A percentile compares a stretch with the other conserved stretches of the same genome.
Evolutionary conservation across 2,113 vertebrate species (phyloP).

Genomic region (Nycticryphes semicollaris): DNA sequence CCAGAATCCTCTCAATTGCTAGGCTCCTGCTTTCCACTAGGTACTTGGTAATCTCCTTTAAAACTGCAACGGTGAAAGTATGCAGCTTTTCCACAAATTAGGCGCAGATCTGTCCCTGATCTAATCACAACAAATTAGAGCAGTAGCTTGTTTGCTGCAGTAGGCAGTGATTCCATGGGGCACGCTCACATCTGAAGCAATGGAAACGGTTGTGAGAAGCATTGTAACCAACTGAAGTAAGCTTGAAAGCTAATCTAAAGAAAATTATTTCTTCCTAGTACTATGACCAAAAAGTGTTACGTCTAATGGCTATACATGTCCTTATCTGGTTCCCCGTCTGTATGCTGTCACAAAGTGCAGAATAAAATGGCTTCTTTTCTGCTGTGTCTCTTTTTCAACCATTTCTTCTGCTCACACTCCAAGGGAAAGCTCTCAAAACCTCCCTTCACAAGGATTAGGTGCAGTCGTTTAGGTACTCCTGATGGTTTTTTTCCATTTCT

Average conservation of each 20-base stretch:
- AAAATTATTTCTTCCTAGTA: background rate
- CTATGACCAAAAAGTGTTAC: background rate
- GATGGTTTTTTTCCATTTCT: background rate
- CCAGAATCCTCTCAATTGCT: background rate
- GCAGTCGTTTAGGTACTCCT: background rate
- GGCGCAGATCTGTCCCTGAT: background rate
- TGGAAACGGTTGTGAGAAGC: background rate
- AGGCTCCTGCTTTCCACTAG: background rate
- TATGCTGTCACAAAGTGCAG: background rate
- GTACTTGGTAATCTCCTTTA: background rate
- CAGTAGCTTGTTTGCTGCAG: background rate
- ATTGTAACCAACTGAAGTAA: background rate
- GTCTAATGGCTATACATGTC: background rate
- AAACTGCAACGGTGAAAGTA: background rate
- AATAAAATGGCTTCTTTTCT: background rate
- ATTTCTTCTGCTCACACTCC: background rate
- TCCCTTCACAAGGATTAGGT: background rate
- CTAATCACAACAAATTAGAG: background rate
- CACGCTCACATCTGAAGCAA: background rate
- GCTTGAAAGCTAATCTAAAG: background rate
- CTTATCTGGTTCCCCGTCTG: background rate
- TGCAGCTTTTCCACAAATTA: background rate
- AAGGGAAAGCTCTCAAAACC: background rate
- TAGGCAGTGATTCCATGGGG: background rate
- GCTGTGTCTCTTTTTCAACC: background rate